These are phyloP conservation scores for Boloria selene DNA, from an alignment of 2,888 invertebrate genomes.

Conservation along the genomic window DNA sequence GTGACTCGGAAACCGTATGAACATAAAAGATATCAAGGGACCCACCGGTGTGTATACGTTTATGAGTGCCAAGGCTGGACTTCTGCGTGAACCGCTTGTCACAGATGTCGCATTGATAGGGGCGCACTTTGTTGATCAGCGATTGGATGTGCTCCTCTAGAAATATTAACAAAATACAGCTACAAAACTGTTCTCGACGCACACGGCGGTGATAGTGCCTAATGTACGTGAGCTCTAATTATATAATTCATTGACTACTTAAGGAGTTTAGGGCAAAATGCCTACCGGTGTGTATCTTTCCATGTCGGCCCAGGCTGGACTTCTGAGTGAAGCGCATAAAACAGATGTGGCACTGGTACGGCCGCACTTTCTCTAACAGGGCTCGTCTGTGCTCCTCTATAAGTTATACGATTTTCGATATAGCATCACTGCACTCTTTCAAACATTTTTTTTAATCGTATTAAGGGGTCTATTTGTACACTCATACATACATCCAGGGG, in stretches of 20 bases:
- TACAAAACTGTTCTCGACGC: slow-evolving; percentile 70
- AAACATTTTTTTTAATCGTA: slow-evolving; percentile 56
- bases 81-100: slow-evolving; percentile 92
- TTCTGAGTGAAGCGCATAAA: slow-evolving; percentile 89
- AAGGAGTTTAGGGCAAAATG: slow-evolving; percentile 81
- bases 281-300: slow-evolving; percentile 87
- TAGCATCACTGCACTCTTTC: slow-evolving; percentile 72
- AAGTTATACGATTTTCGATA: slow-evolving; percentile 80
- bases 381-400: slow-evolving; percentile 84
- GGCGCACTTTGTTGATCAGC: slow-evolving; percentile 84
- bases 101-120: slow-evolving; percentile 88
- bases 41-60: slow-evolving; percentile 89
- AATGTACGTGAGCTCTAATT: slow-evolving; percentile 70
- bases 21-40: slow-evolving; percentile 78
- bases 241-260: slow-evolving; percentile 73
- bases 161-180: slow-evolving; percentile 81
- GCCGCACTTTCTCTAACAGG: slow-evolving; percentile 84
- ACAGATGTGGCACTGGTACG: slow-evolving; percentile 88
- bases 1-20: slow-evolving; percentile 76
- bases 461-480: slow-evolving; percentile 55
- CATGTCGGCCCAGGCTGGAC: slow-evolving; percentile 88
- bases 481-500: slow-evolving; percentile 78
- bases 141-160: slow-evolving; percentile 84
- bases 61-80: slow-evolving; percentile 91
- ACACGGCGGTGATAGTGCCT: slow-evolving; percentile 64